These are phyloP conservation scores for Corapipo altera DNA, from an alignment of 2,113 vertebrate species.

Conservation along the genomic window DNA sequence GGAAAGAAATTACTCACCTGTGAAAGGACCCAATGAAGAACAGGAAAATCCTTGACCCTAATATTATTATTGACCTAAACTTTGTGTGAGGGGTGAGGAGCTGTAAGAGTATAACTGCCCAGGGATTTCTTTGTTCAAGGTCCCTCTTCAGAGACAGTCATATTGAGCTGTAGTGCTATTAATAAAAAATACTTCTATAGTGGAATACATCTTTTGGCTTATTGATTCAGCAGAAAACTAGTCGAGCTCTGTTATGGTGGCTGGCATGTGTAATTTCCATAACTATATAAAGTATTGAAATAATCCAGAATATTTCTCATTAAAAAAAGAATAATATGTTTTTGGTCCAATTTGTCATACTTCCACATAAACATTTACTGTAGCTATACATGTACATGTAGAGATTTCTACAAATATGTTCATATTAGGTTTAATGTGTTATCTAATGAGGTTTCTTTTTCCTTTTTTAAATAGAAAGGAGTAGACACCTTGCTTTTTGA, in stretches of 20 bases:
- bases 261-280: background rate
- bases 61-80: background rate
- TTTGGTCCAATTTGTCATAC: background rate
- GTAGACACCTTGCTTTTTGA: background rate
- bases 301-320: background rate
- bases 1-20: background rate
- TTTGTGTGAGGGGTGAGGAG: accelerated
- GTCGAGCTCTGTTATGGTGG: background rate
- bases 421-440: background rate
- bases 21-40: background rate
- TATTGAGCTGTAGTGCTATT: background rate
- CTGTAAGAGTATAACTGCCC: background rate
- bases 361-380: background rate
- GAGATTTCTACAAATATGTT: background rate
- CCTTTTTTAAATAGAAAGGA: background rate
- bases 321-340: background rate
- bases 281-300: background rate
- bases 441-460: background rate
- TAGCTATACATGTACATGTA: background rate
- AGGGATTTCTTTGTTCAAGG: background rate
- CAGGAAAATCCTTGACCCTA: background rate
- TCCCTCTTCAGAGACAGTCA: background rate
- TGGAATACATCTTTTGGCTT: background rate
- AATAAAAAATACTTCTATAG: background rate
- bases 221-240: background rate